These are phyloP conservation scores for Orycteropus afer DNA, from an alignment of 2,113 vertebrate genomes.

Conservation along the genomic window DNA sequence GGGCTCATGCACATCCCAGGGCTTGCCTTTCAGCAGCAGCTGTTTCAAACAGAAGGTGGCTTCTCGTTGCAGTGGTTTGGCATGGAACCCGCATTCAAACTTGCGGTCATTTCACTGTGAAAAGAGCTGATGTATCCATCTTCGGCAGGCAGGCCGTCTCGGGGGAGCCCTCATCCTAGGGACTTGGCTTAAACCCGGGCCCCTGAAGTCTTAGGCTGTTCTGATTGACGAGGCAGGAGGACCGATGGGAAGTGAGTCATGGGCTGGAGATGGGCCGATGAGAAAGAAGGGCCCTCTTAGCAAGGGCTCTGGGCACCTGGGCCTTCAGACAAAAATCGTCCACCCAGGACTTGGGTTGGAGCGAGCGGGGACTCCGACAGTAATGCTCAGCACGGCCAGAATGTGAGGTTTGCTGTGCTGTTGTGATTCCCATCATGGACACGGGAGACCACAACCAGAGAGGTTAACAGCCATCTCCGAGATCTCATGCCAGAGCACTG, in stretches of 20 bases:
- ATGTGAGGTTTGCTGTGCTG: accelerated
- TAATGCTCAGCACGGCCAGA: accelerated
- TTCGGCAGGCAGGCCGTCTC: neutral
- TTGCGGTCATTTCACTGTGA: conserved; percentile 7
- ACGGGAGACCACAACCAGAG: neutral
- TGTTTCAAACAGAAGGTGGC: conserved; percentile 62
- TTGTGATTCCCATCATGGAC: neutral
- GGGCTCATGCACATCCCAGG: neutral
- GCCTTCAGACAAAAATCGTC: neutral
- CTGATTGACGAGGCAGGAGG: neutral
- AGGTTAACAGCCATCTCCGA: neutral
- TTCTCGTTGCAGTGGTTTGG: conserved; percentile 65
- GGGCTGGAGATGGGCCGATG: accelerated
- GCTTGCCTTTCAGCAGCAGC: conserved; percentile 43
- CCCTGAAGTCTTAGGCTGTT: too few relatives aligned
- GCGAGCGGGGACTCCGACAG: accelerated
- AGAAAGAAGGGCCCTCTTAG: neutral
- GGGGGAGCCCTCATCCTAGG: neutral
- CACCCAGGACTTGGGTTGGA: neutral
- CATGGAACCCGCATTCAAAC: neutral
- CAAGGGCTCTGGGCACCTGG: neutral
- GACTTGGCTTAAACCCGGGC: neutral
- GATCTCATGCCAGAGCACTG: neutral
- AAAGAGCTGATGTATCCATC: neutral
- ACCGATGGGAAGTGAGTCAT: accelerated